Base-by-base conservation (phyloP, 2,113 vertebrate genomes). In the Phaethornis superciliosus region DNA sequence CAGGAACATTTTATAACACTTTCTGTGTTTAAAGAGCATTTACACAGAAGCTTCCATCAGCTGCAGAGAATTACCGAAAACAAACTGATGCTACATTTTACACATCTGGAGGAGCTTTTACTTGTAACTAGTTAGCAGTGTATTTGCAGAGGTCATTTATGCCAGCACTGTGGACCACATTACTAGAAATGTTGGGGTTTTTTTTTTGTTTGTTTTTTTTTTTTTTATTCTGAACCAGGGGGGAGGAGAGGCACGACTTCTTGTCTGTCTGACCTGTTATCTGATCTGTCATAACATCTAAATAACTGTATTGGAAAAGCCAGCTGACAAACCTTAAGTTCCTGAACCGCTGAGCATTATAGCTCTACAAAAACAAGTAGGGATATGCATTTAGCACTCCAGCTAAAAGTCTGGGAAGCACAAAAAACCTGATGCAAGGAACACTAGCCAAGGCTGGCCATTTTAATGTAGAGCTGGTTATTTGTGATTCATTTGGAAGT, bases 401-500 rank as follows among this genome's bases (percentile, higher is more conserved):
- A 86, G 17, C 16, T 56, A 89, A 67, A 96, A 84, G 30, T 67
- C 55, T 82, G 87, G 59, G 64, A 59, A 62, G 32, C 46, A 46
- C 8, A 33, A 77, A 88, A 84, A 23, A 27, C 55, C 22, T 65
- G 67, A 80, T 71, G 27, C 5, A 83, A n/a, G 47, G 23, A 92
- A 23, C n/a, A 54, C 59, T 95, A 74, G 90, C 72, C 52, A 69
- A 7, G 70, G 70, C 49, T 64, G 65, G 42, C 69, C 46, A 54
- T 87, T 96, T 97, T 81, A 94, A 28, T 51, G 65, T 85, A 91
- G 60, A 94, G 67, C 69, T 96, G 85, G 85, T 95, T 88, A 95
- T 88, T 95, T 92, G 74, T 82, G 89, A 37, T 92, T 94, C 68
- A 84, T 77, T 69, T 68, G 17, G 63, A 87, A 96, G 82, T 63